Conservation (phyloP, 2,888 invertebrate species). For the Itoplectis maculator region DNA sequence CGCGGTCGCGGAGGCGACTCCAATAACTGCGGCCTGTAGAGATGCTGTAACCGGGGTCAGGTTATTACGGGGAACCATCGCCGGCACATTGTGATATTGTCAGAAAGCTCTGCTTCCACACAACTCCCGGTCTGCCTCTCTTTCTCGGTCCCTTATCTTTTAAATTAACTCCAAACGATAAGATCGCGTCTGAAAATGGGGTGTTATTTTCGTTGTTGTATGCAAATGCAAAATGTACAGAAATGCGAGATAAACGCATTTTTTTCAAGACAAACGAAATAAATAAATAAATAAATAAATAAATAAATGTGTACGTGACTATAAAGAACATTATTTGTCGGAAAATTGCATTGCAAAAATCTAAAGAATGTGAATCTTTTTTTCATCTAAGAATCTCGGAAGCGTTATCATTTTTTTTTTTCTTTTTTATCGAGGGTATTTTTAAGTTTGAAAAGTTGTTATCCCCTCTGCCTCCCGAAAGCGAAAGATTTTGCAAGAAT, state of each 20-base stretch:
- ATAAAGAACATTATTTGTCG: neutral
- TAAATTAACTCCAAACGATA: slow-evolving; percentile 69
- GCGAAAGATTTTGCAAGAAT: slow-evolving; percentile 10
- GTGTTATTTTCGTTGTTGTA: slow-evolving; percentile 21
- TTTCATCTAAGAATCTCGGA: neutral
- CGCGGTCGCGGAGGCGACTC: slow-evolving; percentile 22
- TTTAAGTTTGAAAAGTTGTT: slow-evolving; percentile 8
- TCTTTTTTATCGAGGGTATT: neutral
- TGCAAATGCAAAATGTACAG: slow-evolving; percentile 6
- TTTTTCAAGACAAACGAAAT: neutral
- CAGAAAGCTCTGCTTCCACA: slow-evolving; percentile 44
- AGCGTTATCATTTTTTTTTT: slow-evolving; percentile 13
- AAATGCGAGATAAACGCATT: slow-evolving; percentile 8
- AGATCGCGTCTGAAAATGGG: slow-evolving; percentile 51
- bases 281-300: neutral
- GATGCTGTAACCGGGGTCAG: slow-evolving; percentile 27
- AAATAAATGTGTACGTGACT: neutral
- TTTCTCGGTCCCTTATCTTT: slow-evolving; percentile 66
- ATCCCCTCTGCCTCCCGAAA: neutral
- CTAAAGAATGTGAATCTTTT: neutral
- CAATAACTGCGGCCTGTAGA: slow-evolving; percentile 8
- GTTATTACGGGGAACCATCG: slow-evolving; percentile 42
- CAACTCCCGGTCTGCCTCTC: slow-evolving; percentile 38
- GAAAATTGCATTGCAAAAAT: neutral
- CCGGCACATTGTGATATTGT: slow-evolving; percentile 49